Percentiles rank a stretch among this genome's conserved stretches.
Conservation (phyloP, 1,140 invertebrate species). For the Trichogramma pretiosum region DNA sequence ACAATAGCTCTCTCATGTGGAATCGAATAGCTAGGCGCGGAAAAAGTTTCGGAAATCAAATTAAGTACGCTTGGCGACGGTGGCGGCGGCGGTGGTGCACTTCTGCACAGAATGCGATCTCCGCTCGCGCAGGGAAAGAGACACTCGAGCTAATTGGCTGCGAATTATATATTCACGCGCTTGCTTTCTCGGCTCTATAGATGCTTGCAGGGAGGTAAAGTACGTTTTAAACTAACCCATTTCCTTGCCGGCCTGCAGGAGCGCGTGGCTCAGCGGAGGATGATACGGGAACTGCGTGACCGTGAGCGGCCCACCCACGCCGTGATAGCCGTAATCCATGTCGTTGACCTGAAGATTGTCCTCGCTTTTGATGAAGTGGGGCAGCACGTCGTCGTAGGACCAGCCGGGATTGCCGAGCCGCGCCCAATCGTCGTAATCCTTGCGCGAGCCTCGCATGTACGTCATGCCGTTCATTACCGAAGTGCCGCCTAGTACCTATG, state of each 20-base stretch:
- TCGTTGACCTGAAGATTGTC: constrained; percentile 68
- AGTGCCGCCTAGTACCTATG: constrained; percentile 76
- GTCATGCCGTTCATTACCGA: constrained; percentile 96
- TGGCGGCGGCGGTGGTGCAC: too few species aligned
- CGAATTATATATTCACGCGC: not conserved
- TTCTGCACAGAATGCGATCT: too few species aligned
- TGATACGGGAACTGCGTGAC: constrained; percentile 79
- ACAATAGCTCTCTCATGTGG: too few species aligned
- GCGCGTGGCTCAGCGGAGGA: constrained; percentile 71
- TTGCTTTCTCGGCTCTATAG: not conserved
- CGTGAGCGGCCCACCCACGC: constrained; percentile 66
- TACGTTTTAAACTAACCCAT: constrained; percentile 46
- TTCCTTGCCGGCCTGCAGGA: constrained; percentile 76
- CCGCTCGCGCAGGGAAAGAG: not conserved
- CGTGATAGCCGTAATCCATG: constrained; percentile 70
- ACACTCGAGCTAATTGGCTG: not conserved
- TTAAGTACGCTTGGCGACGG: too few species aligned
- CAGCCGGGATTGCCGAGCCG: constrained; percentile 77
- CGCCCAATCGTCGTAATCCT: constrained; percentile 88
- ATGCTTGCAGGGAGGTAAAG: not conserved
- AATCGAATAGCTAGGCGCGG: too few species aligned
- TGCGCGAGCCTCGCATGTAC: constrained; percentile 84
- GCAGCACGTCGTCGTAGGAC: constrained; percentile 81
- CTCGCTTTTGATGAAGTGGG: constrained; percentile 81
- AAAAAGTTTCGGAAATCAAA: too few species aligned